Base-by-base conservation (phyloP, 2,888 invertebrate genomes). In the Oxystoma pomonae region DNA sequence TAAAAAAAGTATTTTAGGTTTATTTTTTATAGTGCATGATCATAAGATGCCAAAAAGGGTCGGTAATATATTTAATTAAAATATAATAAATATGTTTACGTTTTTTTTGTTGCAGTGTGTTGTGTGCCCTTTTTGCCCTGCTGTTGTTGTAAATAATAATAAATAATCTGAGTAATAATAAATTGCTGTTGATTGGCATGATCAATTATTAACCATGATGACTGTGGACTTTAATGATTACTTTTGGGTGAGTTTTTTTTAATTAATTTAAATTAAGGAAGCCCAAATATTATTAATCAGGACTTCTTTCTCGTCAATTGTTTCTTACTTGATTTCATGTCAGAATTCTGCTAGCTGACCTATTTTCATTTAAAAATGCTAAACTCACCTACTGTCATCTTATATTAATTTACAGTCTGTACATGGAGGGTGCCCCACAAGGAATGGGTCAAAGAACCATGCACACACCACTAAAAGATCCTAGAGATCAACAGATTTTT, bases 181-280 rank as follows among this genome's bases (percentile, higher is more conserved):
- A 35, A 35, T 35, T 35, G 35, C 12, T 35, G 35, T 67, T 68
- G 67, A 67, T 65, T 74, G 73, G 72, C 64, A 75, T 75, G 75
- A 67, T 69, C 69, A 75, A 67, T 69, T n/a, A n/a, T n/a, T 69
- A 69, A 66, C 69, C 73, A 79, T 70, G 72, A 81, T 81, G 81
- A 80, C 80, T 69, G 78, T 81, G 69, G 78, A 80, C 70, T 81
- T 81, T 73, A 81, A 79, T 67, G 79, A 80, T 73, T 80, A 80
- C 71, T 80, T 80, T 75, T 80, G 80, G 80, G 80, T 80, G 72
- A 78, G 78, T 75, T n/a, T n/a, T n/a, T n/a, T n/a, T n/a, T n/a
- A n/a, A n/a, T n/a, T n/a, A n/a, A n/a, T n/a, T n/a, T n/a, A n/a
- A n/a, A n/a, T n/a, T n/a, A n/a, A n/a, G n/a, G n/a, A n/a, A n/a